phyloP scores from a whole-genome alignment of 1,140 invertebrate species.

The Nasonia longicornis region DNA sequence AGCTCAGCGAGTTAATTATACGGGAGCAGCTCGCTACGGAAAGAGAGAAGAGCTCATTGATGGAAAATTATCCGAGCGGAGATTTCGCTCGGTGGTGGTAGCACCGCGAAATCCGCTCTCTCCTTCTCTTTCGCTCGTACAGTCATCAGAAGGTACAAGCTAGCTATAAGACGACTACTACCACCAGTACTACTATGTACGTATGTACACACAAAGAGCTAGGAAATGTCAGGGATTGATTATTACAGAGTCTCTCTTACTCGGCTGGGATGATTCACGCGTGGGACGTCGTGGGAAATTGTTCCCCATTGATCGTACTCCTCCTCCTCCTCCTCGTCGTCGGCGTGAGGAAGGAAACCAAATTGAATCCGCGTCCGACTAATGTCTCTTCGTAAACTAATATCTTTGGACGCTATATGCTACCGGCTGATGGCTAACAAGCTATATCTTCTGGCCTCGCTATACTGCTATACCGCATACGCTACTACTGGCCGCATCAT shows the following conservation, averaged over 20 bases:
- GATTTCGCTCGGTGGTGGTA: neutral
- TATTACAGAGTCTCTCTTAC: constrained; percentile 28
- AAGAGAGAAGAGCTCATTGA: neutral
- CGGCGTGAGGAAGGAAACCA: constrained; percentile 19
- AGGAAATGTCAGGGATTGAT: constrained; percentile 33
- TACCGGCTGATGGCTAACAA: constrained; percentile 8
- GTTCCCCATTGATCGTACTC: constrained; percentile 31
- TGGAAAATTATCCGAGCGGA: neutral
- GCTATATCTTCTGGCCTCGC: constrained; percentile 4
- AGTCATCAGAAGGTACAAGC: constrained; percentile 19
- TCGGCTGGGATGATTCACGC: neutral
- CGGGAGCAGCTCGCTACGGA: neutral
- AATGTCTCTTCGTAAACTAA: constrained; percentile 45
- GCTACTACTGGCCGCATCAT: neutral
- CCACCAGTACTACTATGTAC: too few species aligned
- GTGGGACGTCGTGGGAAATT: constrained; percentile 28
- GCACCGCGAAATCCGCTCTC: neutral
- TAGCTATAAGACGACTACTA: neutral
- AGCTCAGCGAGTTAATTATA: neutral
- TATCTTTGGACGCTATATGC: constrained; percentile 3
- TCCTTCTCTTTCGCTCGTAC: neutral
- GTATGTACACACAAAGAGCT: neutral
- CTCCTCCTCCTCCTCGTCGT: neutral
- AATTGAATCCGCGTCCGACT: constrained; percentile 39
- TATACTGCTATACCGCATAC: too few species aligned